Evolutionary conservation across 2,888 invertebrate species (phyloP).

Genomic region (Beris chalybata): DNA sequence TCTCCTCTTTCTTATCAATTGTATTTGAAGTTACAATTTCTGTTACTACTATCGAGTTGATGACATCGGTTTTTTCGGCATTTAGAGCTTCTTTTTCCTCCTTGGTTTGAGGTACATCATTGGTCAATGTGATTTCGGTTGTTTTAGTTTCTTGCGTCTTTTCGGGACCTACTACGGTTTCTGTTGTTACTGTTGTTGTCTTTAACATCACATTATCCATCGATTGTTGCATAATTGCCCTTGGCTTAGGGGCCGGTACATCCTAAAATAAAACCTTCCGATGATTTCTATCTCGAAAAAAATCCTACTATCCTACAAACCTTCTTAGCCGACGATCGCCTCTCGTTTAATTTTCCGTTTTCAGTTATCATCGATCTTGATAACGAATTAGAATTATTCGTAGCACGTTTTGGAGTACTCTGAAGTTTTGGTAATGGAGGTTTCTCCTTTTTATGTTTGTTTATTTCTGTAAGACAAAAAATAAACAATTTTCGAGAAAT

Average conservation of each 20-base stretch:
- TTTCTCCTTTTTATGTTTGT: slow-evolving; percentile 55
- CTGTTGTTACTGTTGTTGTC: neutral
- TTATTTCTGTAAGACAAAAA: slow-evolving; percentile 31
- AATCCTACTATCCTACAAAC: slow-evolving; percentile 41
- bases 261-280: slow-evolving; percentile 34
- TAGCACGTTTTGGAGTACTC: slow-evolving; percentile 55
- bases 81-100: slow-evolving; percentile 56
- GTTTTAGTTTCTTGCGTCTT: slow-evolving; percentile 16
- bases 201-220: slow-evolving; percentile 14
- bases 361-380: slow-evolving; percentile 20
- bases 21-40: slow-evolving; percentile 27
- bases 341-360: slow-evolving; percentile 42
- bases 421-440: slow-evolving; percentile 59
- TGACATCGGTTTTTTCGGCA: slow-evolving; percentile 49
- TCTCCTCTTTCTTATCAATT: slow-evolving; percentile 39
- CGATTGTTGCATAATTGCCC: slow-evolving; percentile 21
- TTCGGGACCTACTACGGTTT: slow-evolving; percentile 15
- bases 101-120: slow-evolving; percentile 51
- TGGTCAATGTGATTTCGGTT: slow-evolving; percentile 41
- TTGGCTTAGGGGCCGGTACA: slow-evolving; percentile 44
- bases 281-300: neutral
- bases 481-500: slow-evolving; percentile 37
- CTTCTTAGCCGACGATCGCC: slow-evolving; percentile 49
- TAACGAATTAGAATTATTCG: slow-evolving; percentile 24
- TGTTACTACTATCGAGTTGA: slow-evolving; percentile 43